These are phyloP conservation scores for Corythornis cristatus DNA, from an alignment of 2,113 vertebrate genomes.

Conservation along the genomic window DNA sequence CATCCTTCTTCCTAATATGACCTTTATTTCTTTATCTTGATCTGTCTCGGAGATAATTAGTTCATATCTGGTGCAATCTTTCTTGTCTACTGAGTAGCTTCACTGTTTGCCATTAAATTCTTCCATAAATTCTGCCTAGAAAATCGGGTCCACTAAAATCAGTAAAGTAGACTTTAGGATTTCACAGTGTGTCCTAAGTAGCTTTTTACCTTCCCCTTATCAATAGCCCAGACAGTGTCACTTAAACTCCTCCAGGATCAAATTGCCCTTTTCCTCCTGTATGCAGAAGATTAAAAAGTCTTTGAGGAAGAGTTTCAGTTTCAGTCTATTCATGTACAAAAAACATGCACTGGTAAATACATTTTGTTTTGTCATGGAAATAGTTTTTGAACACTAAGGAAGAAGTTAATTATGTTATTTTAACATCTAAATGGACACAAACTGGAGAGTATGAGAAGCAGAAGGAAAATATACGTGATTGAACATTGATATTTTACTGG, in stretches of 20 bases:
- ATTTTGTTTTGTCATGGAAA: not conserved
- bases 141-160: not conserved
- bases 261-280: not conserved
- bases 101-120: not conserved
- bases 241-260: not conserved
- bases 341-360: not conserved
- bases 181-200: not conserved
- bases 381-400: not conserved
- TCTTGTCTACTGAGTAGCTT: not conserved
- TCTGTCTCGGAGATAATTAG: constrained; percentile 17
- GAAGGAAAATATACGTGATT: constrained; percentile 38
- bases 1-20: constrained; percentile 15
- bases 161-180: not conserved
- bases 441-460: constrained; percentile 12
- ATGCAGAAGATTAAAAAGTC: not conserved
- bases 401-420: constrained; percentile 17
- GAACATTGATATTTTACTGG: constrained; percentile 69
- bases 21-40: constrained; percentile 46
- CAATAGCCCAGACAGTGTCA: not conserved
- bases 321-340: not conserved
- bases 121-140: not conserved
- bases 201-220: not conserved
- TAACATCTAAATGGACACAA: constrained; percentile 41
- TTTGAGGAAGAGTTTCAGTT: not conserved
- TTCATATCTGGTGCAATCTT: not conserved